A percentile compares a stretch with the other conserved stretches of the same genome.
These are phyloP conservation scores for Phanerotoma sp. DNA, from an alignment of 2,888 invertebrate species.

Conservation along the genomic window DNA sequence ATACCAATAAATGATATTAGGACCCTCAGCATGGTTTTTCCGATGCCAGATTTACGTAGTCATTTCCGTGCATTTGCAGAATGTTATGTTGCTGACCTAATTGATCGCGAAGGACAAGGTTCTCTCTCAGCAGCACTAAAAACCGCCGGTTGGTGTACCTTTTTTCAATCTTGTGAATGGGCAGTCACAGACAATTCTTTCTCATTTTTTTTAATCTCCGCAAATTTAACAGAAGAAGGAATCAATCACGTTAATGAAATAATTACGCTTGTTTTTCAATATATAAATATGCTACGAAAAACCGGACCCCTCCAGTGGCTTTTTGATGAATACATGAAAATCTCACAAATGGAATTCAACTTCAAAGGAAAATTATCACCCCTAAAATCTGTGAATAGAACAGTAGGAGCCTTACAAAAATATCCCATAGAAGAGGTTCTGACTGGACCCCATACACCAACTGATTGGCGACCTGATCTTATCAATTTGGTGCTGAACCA, in stretches of 20 bases:
- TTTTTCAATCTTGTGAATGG: slow-evolving; percentile 78
- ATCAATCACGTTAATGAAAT: slow-evolving; percentile 89
- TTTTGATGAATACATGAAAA: slow-evolving; percentile 81
- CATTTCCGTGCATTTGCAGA: slow-evolving; percentile 88
- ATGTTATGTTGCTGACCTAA: slow-evolving; percentile 84
- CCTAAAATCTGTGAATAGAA: slow-evolving; percentile 66
- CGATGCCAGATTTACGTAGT: slow-evolving; percentile 80
- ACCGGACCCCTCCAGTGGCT: slow-evolving; percentile 85
- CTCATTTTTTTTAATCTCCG: slow-evolving; percentile 82
- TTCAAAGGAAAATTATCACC: slow-evolving; percentile 88
- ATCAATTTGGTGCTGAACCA: slow-evolving; percentile 71
- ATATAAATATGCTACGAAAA: slow-evolving; percentile 77
- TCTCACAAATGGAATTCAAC: slow-evolving; percentile 78
- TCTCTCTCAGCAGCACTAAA: slow-evolving; percentile 89
- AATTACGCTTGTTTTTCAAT: slow-evolving; percentile 78
- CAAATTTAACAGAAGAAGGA: slow-evolving; percentile 92
- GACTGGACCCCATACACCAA: slow-evolving; percentile 73
- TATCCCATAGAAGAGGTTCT: slow-evolving; percentile 86
- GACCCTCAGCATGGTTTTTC: slow-evolving; percentile 82
- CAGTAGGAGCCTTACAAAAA: slow-evolving; percentile 67
- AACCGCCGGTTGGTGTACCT: slow-evolving; percentile 86
- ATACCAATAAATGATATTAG: slow-evolving; percentile 91
- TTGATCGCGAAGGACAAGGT: slow-evolving; percentile 96
- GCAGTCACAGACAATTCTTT: slow-evolving; percentile 85
- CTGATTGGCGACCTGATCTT: slow-evolving; percentile 85